Evolutionary conservation across 2,113 vertebrate species (phyloP).

Genomic region (Dicaeum eximium): DNA sequence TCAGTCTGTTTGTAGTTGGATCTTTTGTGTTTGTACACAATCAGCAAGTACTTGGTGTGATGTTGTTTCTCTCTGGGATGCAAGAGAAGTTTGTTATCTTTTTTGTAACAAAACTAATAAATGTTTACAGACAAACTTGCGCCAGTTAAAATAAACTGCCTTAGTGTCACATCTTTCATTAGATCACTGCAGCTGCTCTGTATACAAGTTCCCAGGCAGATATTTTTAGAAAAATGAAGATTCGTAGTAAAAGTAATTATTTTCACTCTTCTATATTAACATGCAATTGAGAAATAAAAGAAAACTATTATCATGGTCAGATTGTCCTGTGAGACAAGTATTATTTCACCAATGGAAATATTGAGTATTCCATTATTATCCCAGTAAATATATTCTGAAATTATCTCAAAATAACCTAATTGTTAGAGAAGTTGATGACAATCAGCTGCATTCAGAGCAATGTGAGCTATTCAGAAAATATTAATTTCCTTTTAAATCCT

Average conservation of each 20-base stretch:
- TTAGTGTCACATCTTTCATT: not conserved
- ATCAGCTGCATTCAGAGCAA: not conserved
- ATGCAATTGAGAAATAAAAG: not conserved
- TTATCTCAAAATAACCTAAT: not conserved
- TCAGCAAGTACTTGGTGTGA: not conserved
- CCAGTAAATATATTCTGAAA: not conserved
- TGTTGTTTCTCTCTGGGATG: not conserved
- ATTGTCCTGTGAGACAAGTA: not conserved
- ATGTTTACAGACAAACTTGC: conserved; percentile 11
- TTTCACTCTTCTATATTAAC: not conserved
- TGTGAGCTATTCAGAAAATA: not conserved
- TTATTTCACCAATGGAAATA: not conserved
- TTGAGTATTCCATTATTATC: not conserved
- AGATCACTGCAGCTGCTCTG: not conserved
- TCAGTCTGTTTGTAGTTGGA: not conserved
- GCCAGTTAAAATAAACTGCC: conserved; percentile 30
- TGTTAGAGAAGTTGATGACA: not conserved
- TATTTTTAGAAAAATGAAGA: not conserved
- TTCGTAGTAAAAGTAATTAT: not conserved
- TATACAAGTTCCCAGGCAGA: not conserved
- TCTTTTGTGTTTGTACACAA: not conserved
- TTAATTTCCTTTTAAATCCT: not conserved
- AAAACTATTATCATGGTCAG: not conserved
- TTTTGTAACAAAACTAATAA: not conserved
- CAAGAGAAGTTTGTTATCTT: conserved; percentile 5